Conservation (phyloP, 2,797 vertebrate species). For the Glyptemys insculpta region DNA sequence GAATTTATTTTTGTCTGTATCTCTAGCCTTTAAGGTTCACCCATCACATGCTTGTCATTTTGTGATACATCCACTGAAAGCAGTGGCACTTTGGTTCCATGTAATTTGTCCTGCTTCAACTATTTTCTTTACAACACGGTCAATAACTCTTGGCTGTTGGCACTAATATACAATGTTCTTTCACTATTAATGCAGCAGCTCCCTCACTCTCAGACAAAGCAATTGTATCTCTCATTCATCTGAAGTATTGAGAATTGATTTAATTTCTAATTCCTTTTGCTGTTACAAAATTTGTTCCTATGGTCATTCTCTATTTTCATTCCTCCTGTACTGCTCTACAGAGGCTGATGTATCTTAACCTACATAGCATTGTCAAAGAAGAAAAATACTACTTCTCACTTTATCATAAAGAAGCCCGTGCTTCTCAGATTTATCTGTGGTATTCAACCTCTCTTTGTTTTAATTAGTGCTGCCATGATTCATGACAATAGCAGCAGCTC, state of each 20-base stretch:
- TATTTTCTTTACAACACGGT: background rate
- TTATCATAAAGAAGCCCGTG: background rate
- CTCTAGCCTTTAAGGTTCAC: background rate
- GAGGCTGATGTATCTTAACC: background rate
- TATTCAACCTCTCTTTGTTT: constrained; percentile 35
- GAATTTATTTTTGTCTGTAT: background rate
- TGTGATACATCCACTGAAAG: background rate
- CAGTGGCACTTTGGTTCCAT: background rate
- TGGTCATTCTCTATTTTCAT: background rate
- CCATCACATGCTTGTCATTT: background rate
- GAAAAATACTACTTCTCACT: background rate
- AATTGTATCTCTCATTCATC: too few species aligned
- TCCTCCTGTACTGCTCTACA: background rate
- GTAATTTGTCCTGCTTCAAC: background rate
- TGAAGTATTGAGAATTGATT: background rate
- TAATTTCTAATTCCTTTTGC: background rate
- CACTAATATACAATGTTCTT: background rate
- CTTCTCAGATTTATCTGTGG: constrained; percentile 17
- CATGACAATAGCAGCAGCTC: constrained; percentile 19
- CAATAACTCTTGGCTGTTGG: background rate
- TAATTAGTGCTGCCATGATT: constrained; percentile 48
- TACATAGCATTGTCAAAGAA: background rate
- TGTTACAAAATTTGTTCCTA: background rate
- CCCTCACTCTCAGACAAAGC: background rate
- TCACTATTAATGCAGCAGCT: background rate